A percentile compares a stretch with the other conserved stretches of the same genome.
phyloP scores from a whole-genome alignment of 2,888 invertebrate genomes.

The Sussaba pulchella region DNA sequence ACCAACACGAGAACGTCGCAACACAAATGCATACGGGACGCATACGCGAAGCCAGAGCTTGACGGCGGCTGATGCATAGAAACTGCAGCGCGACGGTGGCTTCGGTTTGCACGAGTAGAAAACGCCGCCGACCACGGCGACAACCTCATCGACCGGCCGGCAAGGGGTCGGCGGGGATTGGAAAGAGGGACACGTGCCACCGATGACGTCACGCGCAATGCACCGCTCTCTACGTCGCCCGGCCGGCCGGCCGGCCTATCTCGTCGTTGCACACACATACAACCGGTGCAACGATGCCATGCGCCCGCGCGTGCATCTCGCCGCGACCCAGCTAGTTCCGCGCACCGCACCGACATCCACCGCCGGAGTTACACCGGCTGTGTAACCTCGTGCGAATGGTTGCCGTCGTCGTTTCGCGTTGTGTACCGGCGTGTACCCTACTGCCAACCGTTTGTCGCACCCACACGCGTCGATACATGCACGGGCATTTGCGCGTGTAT shows the following conservation, averaged over 20 bases:
- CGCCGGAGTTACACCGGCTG: background rate
- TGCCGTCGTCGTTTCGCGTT: slow-evolving; percentile 82
- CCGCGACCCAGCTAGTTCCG: slow-evolving; percentile 20
- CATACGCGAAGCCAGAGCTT: background rate
- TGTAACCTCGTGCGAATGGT: slow-evolving; percentile 85
- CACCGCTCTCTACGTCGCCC: slow-evolving; percentile 61
- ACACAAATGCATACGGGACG: background rate
- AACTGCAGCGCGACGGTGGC: slow-evolving; percentile 61
- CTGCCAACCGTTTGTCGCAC: slow-evolving; percentile 65
- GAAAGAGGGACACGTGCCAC: slow-evolving; percentile 82
- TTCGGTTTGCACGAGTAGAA: slow-evolving; percentile 61
- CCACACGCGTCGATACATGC: background rate
- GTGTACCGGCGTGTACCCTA: slow-evolving; percentile 79
- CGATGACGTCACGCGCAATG: slow-evolving; percentile 79
- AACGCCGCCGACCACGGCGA: slow-evolving; percentile 68
- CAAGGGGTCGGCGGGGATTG: slow-evolving; percentile 68
- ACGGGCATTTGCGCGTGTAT: no score
- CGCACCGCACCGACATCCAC: slow-evolving; percentile 84
- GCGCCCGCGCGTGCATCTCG: slow-evolving; percentile 33
- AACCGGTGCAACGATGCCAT: background rate
- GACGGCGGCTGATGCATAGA: slow-evolving; percentile 46
- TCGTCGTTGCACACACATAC: background rate
- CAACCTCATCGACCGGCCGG: slow-evolving; percentile 67
- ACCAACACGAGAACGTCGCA: background rate
- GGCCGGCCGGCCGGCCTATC: slow-evolving; percentile 41